A percentile compares a stretch with the other conserved stretches of the same genome.
Conservation (phyloP, 2,888 invertebrate species). For the Pollenia labialis region DNA sequence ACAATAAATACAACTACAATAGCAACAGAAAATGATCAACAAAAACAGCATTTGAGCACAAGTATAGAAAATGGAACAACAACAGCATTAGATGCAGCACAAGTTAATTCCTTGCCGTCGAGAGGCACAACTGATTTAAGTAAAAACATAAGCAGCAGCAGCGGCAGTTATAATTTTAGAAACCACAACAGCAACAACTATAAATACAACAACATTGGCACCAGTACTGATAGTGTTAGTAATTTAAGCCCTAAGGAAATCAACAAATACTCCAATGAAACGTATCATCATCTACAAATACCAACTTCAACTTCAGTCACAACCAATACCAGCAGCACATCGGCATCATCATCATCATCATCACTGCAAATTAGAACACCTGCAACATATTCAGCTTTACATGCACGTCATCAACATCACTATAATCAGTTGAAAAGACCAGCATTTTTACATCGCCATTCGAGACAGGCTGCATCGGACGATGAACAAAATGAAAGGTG, state of each 20-base stretch:
- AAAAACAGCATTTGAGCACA: slow-evolving; percentile 56
- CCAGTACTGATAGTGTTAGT: slow-evolving; percentile 45
- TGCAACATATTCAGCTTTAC: slow-evolving; percentile 42
- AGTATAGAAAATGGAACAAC: slow-evolving; percentile 51
- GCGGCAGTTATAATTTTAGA: slow-evolving; percentile 43
- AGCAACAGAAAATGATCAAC: slow-evolving; percentile 18
- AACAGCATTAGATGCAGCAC: slow-evolving; percentile 18
- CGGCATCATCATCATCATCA: too few relatives aligned
- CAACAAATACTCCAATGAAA: slow-evolving; percentile 29
- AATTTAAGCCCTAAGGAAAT: slow-evolving; percentile 48
- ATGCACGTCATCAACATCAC: slow-evolving; percentile 29
- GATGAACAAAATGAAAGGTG: slow-evolving; percentile 84
- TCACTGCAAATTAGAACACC: slow-evolving; percentile 41
- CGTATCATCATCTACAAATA: slow-evolving; percentile 39
- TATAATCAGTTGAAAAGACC: slow-evolving; percentile 57
- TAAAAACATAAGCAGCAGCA: not conserved
- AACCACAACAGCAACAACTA: slow-evolving; percentile 67
- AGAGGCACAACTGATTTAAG: slow-evolving; percentile 42
- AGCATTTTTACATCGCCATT: slow-evolving; percentile 68
- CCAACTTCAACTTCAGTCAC: slow-evolving; percentile 59
- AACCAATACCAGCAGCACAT: slow-evolving; percentile 59
- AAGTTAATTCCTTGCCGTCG: slow-evolving; percentile 51
- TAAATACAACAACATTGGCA: slow-evolving; percentile 51
- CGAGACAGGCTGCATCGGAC: slow-evolving; percentile 76
- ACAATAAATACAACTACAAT: slow-evolving; percentile 49